Conservation (phyloP, 2,113 vertebrate species). For the Gymnobelideus leadbeateri region DNA sequence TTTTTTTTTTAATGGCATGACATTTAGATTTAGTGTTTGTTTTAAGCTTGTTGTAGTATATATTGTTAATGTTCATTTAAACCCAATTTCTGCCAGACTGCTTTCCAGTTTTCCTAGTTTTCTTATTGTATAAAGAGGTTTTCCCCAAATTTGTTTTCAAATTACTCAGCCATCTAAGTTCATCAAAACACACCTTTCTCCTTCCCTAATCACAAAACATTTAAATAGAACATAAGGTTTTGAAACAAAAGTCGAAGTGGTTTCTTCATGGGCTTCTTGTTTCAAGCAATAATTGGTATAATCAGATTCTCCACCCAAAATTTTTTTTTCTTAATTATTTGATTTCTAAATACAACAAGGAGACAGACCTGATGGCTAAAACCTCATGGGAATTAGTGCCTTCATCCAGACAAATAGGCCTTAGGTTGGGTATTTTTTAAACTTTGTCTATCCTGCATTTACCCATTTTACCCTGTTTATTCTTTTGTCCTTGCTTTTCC, state of each 20-base stretch:
- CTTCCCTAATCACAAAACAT: background rate
- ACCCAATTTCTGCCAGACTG: background rate
- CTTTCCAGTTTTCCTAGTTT: background rate
- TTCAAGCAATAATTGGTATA: background rate
- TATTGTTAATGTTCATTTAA: background rate
- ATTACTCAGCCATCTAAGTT: background rate
- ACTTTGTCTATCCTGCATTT: background rate
- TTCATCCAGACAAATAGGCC: conserved; percentile 4
- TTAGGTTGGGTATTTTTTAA: background rate
- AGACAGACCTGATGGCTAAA: background rate
- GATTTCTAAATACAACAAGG: background rate
- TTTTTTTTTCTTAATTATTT: background rate
- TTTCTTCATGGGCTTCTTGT: background rate
- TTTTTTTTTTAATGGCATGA: background rate
- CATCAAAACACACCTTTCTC: background rate
- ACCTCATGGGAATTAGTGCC: background rate
- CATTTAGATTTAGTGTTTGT: background rate
- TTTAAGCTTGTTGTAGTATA: background rate
- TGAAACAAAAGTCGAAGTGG: too few relatives aligned
- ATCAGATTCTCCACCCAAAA: background rate
- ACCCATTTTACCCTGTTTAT: background rate
- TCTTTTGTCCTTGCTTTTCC: conserved; percentile 35
- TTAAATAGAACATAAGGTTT: background rate
- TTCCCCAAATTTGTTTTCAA: background rate
- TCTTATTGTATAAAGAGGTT: background rate